A percentile compares a stretch with the other conserved stretches of the same genome.
These are phyloP conservation scores for Perca fluviatilis DNA, from an alignment of 2,113 vertebrate genomes.

Conservation along the genomic window DNA sequence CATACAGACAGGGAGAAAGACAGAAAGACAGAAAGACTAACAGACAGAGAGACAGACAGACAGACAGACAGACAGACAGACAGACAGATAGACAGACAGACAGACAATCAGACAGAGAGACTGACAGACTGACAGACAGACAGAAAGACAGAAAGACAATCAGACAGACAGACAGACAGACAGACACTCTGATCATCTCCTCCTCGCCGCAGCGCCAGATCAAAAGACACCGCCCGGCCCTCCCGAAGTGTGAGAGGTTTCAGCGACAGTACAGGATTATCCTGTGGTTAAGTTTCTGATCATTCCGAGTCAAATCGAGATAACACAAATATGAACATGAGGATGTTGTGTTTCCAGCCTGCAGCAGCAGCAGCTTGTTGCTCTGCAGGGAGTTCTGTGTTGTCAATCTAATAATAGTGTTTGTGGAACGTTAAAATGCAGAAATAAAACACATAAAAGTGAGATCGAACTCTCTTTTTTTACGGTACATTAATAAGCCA, in stretches of 20 bases:
- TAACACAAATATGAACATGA: constrained; percentile 37
- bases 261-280: no score
- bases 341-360: background rate
- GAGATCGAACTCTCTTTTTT: no score
- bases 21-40: constrained; percentile 15
- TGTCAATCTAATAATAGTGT: no score
- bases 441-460: no score
- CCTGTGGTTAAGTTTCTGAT: constrained; percentile 72
- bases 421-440: background rate
- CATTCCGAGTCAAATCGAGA: constrained; percentile 65
- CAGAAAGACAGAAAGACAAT: constrained; percentile 14
- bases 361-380: background rate
- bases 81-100: constrained; percentile 19
- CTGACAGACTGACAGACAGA: constrained; percentile 23
- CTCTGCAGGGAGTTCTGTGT: no score
- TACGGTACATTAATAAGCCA: no score
- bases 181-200: constrained; percentile 44
- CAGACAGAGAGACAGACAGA: constrained; percentile 45
- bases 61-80: constrained; percentile 20
- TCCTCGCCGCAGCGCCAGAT: constrained; percentile 22
- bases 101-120: constrained; percentile 11
- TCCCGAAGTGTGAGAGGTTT: no score
- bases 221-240: no score
- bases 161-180: constrained; percentile 17
- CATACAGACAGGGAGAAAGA: constrained; percentile 26